Base-by-base conservation (phyloP, 2,888 invertebrate species). In the Coelinius sp. region DNA sequence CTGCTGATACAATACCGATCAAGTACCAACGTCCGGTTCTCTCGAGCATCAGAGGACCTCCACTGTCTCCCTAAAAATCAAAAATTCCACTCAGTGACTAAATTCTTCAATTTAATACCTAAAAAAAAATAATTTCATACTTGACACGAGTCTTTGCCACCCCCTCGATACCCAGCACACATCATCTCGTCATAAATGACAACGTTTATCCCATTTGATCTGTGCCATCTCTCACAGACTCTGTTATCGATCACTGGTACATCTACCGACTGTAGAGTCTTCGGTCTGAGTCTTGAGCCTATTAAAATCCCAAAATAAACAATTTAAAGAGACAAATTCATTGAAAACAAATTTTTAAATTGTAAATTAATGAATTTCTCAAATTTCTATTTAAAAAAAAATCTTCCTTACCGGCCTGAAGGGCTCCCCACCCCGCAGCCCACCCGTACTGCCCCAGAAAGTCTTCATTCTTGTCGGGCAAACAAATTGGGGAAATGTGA, bases 161-260 rank as follows among this genome's bases (percentile, higher is more conserved):
- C 97, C 25, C 93, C 94, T 66, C 95, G 92, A 87, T 97, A 96
- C 1, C 97, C 97, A 0, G 97, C 97, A 85, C 97, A 97, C 88
- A 97, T 92, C 97, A 97, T 97, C 88, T 97, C 97, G 52, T 96
- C 96, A 88, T 97, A 96, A 83, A 97, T 97, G 14, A 96, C 94
- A 46, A 95, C 95, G 85, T 94, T 94, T 81, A 95, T 95, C 67
- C 95, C 95, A 79, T 93, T 92, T 17, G 91, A 90, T 74, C 92
- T 89, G 83, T 93, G 93, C 93, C 93, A 93, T 70, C 91, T 84
- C 85, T 93, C 93, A 84, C 92, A 93, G 74, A 92, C 89, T 72
- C 95, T 90, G 85, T 96, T 97, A 85, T 97, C 96, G 73, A 97
- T 92, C n/a, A 97, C 96, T 0, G 97, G 97, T 75, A 97, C 97